Percentiles rank a stretch among this genome's conserved stretches.
These are phyloP conservation scores for Poeciliopsis gracilis DNA, from an alignment of 2,797 vertebrate species.

Conservation along the genomic window DNA sequence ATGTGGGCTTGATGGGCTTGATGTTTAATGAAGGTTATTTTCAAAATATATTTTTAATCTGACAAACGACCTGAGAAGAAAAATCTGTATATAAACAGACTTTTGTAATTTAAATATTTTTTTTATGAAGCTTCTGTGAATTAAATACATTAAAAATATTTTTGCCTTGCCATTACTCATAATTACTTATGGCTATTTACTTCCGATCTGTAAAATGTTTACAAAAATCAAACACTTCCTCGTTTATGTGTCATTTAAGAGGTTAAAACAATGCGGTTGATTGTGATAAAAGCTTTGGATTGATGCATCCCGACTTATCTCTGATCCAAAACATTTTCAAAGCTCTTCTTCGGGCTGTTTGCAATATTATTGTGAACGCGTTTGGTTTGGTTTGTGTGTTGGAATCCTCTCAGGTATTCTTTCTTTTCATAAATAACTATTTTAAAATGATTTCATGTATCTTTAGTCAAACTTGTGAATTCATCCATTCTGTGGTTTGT, in stretches of 20 bases:
- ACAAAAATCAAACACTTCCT: background rate
- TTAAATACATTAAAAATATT: background rate
- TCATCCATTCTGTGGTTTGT: conserved; percentile 30
- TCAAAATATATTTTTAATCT: background rate
- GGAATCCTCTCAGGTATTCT: conserved; percentile 15
- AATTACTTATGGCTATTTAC: background rate
- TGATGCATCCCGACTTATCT: background rate
- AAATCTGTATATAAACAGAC: background rate
- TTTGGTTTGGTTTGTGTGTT: conserved; percentile 32
- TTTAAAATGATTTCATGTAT: conserved; percentile 9
- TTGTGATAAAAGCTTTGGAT: conserved; percentile 2
- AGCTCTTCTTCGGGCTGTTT: conserved; percentile 42
- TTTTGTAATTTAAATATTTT: background rate
- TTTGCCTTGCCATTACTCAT: background rate
- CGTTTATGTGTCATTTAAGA: background rate
- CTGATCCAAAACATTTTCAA: conserved; percentile 23
- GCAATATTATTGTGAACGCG: conserved; percentile 50
- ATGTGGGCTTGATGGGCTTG: background rate
- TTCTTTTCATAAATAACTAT: conserved; percentile 3
- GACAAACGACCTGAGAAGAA: background rate
- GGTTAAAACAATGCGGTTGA: background rate
- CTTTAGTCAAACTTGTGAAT: conserved; percentile 17
- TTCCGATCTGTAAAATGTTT: background rate
- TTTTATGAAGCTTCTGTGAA: background rate
- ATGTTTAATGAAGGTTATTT: background rate